Conservation (phyloP, 1,140 invertebrate genomes). For the Aethina tumida region DNA sequence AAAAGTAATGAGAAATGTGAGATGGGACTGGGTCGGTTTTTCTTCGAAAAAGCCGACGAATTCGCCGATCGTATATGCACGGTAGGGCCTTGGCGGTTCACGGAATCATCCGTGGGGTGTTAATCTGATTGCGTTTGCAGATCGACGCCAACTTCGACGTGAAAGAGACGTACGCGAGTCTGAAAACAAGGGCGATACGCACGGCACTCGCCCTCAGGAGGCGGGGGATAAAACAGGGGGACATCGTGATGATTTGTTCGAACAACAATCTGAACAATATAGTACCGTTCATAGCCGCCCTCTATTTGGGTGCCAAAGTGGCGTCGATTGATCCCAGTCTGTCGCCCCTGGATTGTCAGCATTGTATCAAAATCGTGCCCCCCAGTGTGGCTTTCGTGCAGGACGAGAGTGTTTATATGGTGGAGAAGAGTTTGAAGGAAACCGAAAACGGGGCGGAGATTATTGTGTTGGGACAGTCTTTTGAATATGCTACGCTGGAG, state of each 20-base stretch:
- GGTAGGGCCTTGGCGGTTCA: conserved; percentile 14
- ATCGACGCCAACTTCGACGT: conserved; percentile 35
- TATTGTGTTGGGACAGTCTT: too few relatives aligned
- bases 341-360: conserved; percentile 12
- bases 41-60: conserved; percentile 14
- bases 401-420: too few relatives aligned
- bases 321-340: conserved; percentile 21
- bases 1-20: too few relatives aligned
- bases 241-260: conserved; percentile 33
- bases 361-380: conserved; percentile 5
- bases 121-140: conserved; percentile 27
- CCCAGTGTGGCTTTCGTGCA: too few relatives aligned
- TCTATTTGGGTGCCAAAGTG: conserved; percentile 24
- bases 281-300: conserved; percentile 32
- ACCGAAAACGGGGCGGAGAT: too few relatives aligned
- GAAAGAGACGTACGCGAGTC: conserved; percentile 30
- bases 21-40: conserved; percentile 17
- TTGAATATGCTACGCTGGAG: too few relatives aligned
- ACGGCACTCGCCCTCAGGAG: conserved; percentile 29
- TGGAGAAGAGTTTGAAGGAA: too few relatives aligned
- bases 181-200: conserved; percentile 25
- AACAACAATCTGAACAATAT: conserved; percentile 32
- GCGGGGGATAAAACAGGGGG: conserved; percentile 26
- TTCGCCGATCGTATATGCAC: conserved; percentile 15
- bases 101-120: neutral